Evolutionary conservation across 2,113 vertebrate species (phyloP).

Genomic region (Mixornis gularis): DNA sequence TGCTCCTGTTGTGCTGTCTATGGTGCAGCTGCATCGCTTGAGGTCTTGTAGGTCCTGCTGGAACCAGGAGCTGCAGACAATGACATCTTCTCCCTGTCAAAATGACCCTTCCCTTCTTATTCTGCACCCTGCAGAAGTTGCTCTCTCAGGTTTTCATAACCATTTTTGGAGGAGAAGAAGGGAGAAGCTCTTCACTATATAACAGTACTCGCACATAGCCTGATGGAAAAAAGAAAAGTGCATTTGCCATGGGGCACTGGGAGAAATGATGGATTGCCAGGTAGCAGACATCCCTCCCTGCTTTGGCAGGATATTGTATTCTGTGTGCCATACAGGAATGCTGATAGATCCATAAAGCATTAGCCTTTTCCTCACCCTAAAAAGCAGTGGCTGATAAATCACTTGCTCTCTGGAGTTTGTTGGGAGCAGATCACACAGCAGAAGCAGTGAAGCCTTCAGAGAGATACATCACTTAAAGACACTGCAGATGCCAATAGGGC

Average conservation of each 20-base stretch:
- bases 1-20: background rate
- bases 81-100: background rate
- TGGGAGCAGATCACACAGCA: background rate
- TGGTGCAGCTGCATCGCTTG: background rate
- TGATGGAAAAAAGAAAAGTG: slow-evolving; percentile 29
- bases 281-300: background rate
- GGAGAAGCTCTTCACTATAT: background rate
- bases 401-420: background rate
- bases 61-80: background rate
- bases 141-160: background rate
- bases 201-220: background rate
- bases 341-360: slow-evolving; percentile 23
- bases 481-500: background rate
- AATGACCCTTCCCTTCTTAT: background rate
- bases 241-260: background rate
- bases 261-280: slow-evolving; percentile 2
- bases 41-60: background rate
- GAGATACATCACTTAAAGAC: background rate
- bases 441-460: slow-evolving; percentile 9
- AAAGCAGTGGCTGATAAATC: slow-evolving; percentile 42
- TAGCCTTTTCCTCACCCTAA: slow-evolving; percentile 38
- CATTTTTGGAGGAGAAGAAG: slow-evolving; percentile 16
- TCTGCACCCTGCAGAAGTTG: background rate
- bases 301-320: slow-evolving; percentile 31
- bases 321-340: background rate